Evolutionary conservation across 2,797 vertebrate genomes (phyloP).

Genomic region (Hoplostethus atlanticus): DNA sequence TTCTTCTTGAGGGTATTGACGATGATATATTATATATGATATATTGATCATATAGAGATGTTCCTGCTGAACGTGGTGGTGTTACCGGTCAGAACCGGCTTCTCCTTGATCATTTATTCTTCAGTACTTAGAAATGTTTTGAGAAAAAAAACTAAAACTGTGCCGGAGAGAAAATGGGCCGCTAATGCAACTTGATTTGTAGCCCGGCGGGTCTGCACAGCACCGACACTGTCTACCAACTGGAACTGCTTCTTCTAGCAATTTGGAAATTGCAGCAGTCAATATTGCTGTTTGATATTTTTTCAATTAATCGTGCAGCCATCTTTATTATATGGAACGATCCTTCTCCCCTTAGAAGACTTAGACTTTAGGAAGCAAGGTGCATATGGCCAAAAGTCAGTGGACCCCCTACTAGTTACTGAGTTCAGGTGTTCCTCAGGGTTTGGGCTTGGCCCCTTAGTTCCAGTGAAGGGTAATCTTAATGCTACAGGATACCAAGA

Average conservation of each 20-base stretch:
- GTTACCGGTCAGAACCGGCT: background rate
- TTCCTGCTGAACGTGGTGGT: background rate
- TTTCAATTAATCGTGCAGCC: background rate
- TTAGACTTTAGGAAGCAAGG: background rate
- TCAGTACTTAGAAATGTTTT: constrained; percentile 23
- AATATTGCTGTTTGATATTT: constrained; percentile 12
- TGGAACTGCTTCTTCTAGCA: constrained; percentile 9
- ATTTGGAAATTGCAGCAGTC: constrained; percentile 12
- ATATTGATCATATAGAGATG: background rate
- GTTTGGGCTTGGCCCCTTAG: too few relatives aligned
- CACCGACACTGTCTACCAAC: constrained; percentile 1
- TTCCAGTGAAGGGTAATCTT: too few relatives aligned
- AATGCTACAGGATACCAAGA: too few relatives aligned
- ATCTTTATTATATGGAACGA: constrained; percentile 2
- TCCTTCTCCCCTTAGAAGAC: background rate
- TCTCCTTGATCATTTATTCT: constrained; percentile 30
- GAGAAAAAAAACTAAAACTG: constrained; percentile 31
- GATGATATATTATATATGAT: too few relatives aligned
- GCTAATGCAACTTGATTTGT: constrained; percentile 25
- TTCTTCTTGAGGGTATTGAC: background rate
- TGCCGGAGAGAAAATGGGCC: constrained; percentile 35
- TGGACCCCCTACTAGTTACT: too few relatives aligned
- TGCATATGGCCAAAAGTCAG: too few relatives aligned
- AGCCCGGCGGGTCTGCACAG: constrained; percentile 21
- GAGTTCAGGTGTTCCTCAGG: too few relatives aligned